Evolutionary conservation across 2,113 vertebrate species (phyloP).

Genomic region (Oplegnathus fasciatus): DNA sequence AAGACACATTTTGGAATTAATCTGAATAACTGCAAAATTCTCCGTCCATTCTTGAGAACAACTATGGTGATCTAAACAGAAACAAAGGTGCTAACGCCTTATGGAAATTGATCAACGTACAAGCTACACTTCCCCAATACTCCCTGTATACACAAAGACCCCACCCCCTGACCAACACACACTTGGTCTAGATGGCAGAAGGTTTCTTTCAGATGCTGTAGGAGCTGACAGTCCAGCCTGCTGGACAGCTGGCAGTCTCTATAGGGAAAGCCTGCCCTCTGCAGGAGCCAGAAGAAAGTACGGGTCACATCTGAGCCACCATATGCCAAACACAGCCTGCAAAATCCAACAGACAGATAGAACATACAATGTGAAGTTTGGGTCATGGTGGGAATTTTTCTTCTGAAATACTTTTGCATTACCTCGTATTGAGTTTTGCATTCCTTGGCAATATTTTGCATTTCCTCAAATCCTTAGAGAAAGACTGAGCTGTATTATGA

Average conservation of each 20-base stretch:
- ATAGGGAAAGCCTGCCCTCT: constrained; percentile 96
- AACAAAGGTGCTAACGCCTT: not conserved
- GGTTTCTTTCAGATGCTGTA: constrained; percentile 96
- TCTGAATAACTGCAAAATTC: not conserved
- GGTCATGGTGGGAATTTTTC: no score
- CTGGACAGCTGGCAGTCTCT: constrained; percentile 94
- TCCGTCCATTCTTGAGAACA: not conserved
- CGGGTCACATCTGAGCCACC: constrained; percentile 96
- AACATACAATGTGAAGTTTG: not conserved
- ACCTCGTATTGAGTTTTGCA: no score
- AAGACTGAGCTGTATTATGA: no score
- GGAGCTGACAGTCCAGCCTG: constrained; percentile 92
- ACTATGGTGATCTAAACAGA: not conserved
- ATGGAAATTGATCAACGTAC: not conserved
- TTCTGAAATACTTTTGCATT: not conserved
- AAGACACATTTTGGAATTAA: not conserved
- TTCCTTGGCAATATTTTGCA: no score
- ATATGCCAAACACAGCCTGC: constrained; percentile 93
- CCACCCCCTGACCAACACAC: constrained; percentile 4
- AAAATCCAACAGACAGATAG: constrained; percentile 1
- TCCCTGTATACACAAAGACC: not conserved
- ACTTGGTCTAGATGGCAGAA: constrained; percentile 98
- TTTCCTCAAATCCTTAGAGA: no score
- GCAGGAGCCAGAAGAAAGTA: constrained; percentile 97
- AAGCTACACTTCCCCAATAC: not conserved